A percentile compares a stretch with the other conserved stretches of the same genome.
Evolutionary conservation across 2,797 vertebrate genomes (phyloP).

Genomic region (Eulemur mongoz): DNA sequence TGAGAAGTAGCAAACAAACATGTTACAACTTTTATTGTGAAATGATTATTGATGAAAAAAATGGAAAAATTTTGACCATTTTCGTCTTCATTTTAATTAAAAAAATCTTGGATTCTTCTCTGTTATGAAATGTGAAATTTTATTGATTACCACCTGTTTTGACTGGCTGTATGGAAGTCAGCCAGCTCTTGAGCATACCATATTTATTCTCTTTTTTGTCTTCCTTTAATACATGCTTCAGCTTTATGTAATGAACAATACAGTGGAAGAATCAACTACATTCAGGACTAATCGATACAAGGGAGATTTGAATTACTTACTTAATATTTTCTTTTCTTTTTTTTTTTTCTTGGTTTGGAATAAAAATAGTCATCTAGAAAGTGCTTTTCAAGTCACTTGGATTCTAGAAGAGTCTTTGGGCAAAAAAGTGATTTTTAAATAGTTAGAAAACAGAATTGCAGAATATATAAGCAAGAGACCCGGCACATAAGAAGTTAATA

Average conservation of each 20-base stretch:
- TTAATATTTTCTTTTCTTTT: neutral
- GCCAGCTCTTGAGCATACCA: neutral
- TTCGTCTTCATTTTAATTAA: neutral
- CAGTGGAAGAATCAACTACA: neutral
- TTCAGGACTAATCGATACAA: neutral
- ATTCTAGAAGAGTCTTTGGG: neutral
- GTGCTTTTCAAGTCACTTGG: neutral
- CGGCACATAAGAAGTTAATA: neutral
- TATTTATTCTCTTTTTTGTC: neutral
- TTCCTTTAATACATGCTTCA: neutral
- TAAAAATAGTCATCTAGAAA: neutral
- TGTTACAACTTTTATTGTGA: neutral
- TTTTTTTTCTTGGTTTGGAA: neutral
- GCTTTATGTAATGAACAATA: neutral
- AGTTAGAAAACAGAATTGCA: neutral
- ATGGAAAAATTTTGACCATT: neutral
- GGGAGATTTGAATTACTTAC: neutral
- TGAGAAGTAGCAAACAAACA: neutral
- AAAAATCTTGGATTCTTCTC: neutral
- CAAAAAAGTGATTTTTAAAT: neutral
- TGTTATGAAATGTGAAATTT: neutral
- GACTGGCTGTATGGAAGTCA: neutral
- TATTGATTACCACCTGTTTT: neutral
- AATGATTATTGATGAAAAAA: neutral
- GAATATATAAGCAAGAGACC: neutral